Conservation (phyloP, 2,888 invertebrate species). For the Kuschelorhynchus macadamiae region DNA sequence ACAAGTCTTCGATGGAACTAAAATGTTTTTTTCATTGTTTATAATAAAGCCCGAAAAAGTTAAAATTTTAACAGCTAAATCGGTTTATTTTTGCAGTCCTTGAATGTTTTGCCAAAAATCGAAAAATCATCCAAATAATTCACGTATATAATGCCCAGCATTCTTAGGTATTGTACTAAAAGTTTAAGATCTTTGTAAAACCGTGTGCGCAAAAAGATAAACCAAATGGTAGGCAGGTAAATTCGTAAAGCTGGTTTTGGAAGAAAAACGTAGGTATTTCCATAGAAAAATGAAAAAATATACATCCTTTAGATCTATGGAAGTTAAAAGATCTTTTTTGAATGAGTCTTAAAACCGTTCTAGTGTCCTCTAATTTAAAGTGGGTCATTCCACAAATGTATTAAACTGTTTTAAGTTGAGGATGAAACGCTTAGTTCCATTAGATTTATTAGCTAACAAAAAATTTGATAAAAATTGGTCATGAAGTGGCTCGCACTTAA, state of each 20-base stretch:
- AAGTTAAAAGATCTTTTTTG: not conserved
- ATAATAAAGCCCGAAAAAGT: conserved; percentile 7
- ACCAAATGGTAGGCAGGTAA: conserved; percentile 12
- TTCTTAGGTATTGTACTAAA: not conserved
- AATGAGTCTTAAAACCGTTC: conserved; percentile 5
- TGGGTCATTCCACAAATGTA: conserved; percentile 8
- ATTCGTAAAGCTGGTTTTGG: conserved; percentile 6
- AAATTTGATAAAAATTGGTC: conserved; percentile 4
- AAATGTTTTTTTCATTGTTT: conserved; percentile 6
- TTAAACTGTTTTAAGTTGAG: conserved; percentile 19
- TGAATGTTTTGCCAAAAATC: conserved; percentile 17
- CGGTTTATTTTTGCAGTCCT: conserved; percentile 13
- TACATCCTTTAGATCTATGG: conserved; percentile 9
- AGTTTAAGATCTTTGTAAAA: conserved; percentile 1
- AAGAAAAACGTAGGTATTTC: not conserved
- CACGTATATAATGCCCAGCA: conserved; percentile 2
- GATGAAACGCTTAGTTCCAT: conserved; percentile 2
- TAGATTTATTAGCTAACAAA: conserved; percentile 18
- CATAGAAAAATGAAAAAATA: conserved; percentile 47
- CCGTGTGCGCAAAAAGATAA: conserved; percentile 2
- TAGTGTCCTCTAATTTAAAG: conserved; percentile 14
- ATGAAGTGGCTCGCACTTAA: not conserved
- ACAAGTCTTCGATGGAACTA: conserved; percentile 8
- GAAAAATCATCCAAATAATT: conserved; percentile 16
- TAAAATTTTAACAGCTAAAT: not conserved